These are phyloP conservation scores for Abrostola triplasia DNA, from an alignment of 2,888 invertebrate species.

Conservation along the genomic window DNA sequence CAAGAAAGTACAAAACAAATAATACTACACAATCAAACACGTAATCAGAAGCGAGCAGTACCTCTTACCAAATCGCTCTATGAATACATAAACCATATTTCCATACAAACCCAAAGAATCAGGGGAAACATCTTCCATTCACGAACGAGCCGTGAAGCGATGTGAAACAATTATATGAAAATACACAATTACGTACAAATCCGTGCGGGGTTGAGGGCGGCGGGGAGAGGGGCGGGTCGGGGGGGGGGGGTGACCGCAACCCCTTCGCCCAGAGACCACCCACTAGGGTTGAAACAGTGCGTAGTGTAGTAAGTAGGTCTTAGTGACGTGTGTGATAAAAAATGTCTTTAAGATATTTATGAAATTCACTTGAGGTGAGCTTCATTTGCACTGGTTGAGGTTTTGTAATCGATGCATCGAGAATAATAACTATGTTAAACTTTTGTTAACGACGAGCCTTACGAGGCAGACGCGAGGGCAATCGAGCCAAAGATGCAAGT, in stretches of 20 bases:
- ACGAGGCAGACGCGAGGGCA: no score
- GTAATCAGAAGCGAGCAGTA: not conserved
- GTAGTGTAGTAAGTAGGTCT: not conserved
- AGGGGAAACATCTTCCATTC: conserved; percentile 29
- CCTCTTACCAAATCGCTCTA: not conserved
- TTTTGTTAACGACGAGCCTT: no score
- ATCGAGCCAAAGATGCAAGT: not conserved
- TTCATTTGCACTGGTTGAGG: no score
- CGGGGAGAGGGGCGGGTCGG: conserved; percentile 33
- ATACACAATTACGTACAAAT: conserved; percentile 61
- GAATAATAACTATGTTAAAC: no score
- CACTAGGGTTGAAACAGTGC: conserved; percentile 44
- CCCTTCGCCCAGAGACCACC: conserved; percentile 51
- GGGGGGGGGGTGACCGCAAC: conserved; percentile 52
- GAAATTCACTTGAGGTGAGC: no score
- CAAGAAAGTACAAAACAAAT: no score
- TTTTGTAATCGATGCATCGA: no score
- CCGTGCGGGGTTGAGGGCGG: conserved; percentile 56
- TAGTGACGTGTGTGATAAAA: not conserved
- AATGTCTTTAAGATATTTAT: not conserved
- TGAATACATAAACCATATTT: conserved; percentile 15
- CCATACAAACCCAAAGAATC: conserved; percentile 24
- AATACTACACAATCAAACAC: not conserved
- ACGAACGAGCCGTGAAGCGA: conserved; percentile 56
- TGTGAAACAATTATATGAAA: conserved; percentile 68